Percentiles rank a stretch among this genome's conserved stretches.
Evolutionary conservation across 2,797 vertebrate species (phyloP).

Genomic region (Lutra lutra): DNA sequence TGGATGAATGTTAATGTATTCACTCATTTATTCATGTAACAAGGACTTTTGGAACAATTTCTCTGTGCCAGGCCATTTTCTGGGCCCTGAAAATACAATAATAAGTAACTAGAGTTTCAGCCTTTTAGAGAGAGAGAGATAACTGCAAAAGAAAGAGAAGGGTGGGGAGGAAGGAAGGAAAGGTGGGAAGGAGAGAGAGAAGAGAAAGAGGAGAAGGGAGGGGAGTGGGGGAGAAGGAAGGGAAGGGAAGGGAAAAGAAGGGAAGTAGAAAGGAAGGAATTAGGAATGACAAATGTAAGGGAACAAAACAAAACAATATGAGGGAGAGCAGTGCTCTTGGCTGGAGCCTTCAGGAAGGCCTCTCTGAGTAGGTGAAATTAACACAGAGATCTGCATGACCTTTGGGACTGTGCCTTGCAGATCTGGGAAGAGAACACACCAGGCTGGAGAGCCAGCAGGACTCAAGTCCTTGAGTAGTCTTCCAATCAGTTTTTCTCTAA

Average conservation of each 20-base stretch:
- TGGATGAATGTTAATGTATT: neutral
- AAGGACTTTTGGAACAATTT: neutral
- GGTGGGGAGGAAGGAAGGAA: rapidly evolving
- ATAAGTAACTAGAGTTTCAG: neutral
- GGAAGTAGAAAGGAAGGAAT: neutral
- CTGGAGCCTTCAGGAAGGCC: neutral
- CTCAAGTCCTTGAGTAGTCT: neutral
- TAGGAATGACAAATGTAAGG: neutral
- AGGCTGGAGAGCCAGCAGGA: neutral
- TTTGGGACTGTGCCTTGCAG: neutral
- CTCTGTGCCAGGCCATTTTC: neutral
- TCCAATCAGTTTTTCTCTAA: neutral
- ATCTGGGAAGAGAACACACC: neutral
- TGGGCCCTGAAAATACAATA: neutral
- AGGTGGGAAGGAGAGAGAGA: neutral
- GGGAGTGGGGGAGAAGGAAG: neutral
- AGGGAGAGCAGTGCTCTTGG: neutral
- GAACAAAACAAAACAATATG: neutral
- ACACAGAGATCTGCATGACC: neutral
- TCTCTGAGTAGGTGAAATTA: neutral
- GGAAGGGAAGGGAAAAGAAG: neutral
- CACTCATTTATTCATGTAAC: neutral
- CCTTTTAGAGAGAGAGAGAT: neutral
- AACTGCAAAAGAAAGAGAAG: neutral
- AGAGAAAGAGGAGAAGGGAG: neutral